A percentile compares a stretch with the other conserved stretches of the same genome.
Evolutionary conservation across 2,888 invertebrate species (phyloP).

Genomic region (Caenorhabditis zanzibari): DNA sequence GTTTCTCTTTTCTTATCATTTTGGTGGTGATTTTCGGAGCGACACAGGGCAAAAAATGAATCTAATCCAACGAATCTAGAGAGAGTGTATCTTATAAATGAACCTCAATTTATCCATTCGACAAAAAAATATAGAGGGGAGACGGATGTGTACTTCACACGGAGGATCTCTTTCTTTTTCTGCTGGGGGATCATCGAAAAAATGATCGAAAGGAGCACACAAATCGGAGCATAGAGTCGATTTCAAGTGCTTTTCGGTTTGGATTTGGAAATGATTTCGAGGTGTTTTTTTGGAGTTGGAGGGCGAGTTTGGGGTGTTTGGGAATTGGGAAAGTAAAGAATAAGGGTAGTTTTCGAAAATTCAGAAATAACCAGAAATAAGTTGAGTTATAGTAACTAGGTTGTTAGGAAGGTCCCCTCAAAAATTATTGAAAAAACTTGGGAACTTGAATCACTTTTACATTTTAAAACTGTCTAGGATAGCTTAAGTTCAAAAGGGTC

Average conservation of each 20-base stretch:
- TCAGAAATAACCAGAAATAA: too few relatives aligned
- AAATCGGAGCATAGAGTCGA: conserved; percentile 21
- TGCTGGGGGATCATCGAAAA: conserved; percentile 5
- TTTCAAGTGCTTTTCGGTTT: conserved; percentile 49
- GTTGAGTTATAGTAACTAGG: too few relatives aligned
- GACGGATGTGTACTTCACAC: conserved; percentile 63
- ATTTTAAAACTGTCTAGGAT: too few relatives aligned
- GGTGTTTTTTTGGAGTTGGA: conserved; percentile 18
- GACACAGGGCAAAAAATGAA: conserved; percentile 7
- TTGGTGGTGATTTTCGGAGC: too few relatives aligned
- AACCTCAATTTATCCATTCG: conserved; percentile 47
- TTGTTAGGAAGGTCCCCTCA: too few relatives aligned
- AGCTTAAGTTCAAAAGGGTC: too few relatives aligned
- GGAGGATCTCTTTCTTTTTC: conserved; percentile 6
- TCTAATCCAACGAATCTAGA: neutral
- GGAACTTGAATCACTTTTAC: too few relatives aligned
- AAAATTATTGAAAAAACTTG: too few relatives aligned
- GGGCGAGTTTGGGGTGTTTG: neutral
- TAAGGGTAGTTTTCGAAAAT: too few relatives aligned
- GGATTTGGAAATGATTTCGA: conserved; percentile 27
- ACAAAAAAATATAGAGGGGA: neutral
- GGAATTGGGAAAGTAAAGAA: neutral
- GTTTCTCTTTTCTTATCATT: conserved; percentile 44
- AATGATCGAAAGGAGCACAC: conserved; percentile 19
- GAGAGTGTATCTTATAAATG: conserved; percentile 49